Percentiles rank a stretch among this genome's conserved stretches.
phyloP scores from a whole-genome alignment of 1,140 invertebrate genomes.

The Heliothis subflexa region DNA sequence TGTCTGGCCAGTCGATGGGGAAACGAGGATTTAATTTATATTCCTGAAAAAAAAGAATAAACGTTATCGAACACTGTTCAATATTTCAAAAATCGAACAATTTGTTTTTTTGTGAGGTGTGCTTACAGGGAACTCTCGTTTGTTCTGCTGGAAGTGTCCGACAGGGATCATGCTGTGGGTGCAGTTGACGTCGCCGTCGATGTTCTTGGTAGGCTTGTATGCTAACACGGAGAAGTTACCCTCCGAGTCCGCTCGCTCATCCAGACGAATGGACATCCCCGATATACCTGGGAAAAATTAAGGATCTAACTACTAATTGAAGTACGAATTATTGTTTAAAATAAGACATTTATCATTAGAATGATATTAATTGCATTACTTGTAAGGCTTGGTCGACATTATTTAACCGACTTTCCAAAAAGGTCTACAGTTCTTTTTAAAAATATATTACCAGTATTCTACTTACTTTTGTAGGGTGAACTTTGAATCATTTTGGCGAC shows the following conservation, averaged over 20 bases:
- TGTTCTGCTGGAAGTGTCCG: constrained; percentile 91
- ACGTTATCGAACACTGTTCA: no score
- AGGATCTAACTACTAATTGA: background rate
- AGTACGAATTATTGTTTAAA: no score
- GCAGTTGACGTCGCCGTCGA: constrained; percentile 87
- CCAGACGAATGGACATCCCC: constrained; percentile 95
- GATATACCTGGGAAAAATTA: constrained; percentile 91
- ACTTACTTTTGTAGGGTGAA: constrained; percentile 92
- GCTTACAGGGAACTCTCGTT: constrained; percentile 89
- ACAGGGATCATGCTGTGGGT: constrained; percentile 92
- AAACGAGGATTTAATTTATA: constrained; percentile 89
- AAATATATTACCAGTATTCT: background rate
- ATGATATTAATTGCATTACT: background rate
- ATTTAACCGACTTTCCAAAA: background rate
- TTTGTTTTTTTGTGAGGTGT: background rate
- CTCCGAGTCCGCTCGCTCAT: constrained; percentile 97
- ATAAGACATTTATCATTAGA: background rate
- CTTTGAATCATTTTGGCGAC: constrained; percentile 93
- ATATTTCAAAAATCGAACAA: no score
- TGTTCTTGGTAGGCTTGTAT: constrained; percentile 86
- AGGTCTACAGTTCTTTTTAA: background rate
- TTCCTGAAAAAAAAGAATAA: constrained; percentile 83
- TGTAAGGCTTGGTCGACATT: no score
- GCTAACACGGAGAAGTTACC: constrained; percentile 98
- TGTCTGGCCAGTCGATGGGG: constrained; percentile 93